Conservation (phyloP, 2,888 invertebrate genomes). For the Hirtodrosophila duncani region DNA sequence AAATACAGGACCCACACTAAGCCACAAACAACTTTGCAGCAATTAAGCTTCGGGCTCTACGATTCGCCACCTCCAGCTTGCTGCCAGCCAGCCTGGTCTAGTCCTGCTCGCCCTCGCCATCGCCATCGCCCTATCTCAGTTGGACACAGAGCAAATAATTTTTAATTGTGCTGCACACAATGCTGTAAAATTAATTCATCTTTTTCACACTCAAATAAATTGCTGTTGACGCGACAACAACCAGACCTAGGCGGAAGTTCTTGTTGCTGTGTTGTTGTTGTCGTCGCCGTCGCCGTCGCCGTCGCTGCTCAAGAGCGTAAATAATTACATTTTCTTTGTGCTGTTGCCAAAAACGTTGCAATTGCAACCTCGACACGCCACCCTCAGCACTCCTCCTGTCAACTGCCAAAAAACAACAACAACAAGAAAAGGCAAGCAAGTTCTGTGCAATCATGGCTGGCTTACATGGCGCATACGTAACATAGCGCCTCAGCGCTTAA, state of each 20-base stretch:
- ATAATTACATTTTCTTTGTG: conserved; percentile 72
- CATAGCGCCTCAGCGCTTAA: too few species aligned
- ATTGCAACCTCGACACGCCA: conserved; percentile 11
- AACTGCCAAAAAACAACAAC: conserved; percentile 40
- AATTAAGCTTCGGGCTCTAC: conserved; percentile 62
- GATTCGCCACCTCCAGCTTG: too few species aligned
- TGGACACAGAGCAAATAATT: conserved; percentile 62
- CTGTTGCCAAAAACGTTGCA: conserved; percentile 68
- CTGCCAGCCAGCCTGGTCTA: too few species aligned
- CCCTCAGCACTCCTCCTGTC: conserved; percentile 28
- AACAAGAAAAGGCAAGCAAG: conserved; percentile 11
- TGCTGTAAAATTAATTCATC: conserved; percentile 74
- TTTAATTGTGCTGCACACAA: conserved; percentile 74
- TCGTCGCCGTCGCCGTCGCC: conserved; percentile 39
- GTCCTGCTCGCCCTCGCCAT: too few species aligned
- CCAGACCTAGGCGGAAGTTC: conserved; percentile 41
- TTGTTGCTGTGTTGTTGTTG: conserved; percentile 38
- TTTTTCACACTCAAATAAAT: conserved; percentile 73
- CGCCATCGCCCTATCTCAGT: too few species aligned
- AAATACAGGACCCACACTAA: conserved; percentile 60
- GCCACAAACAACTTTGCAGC: conserved; percentile 73
- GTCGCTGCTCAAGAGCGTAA: conserved; percentile 69
- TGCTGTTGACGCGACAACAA: conserved; percentile 67
- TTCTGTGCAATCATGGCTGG: conserved; percentile 33
- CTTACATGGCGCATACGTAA: conserved; percentile 61